Base-by-base conservation (phyloP, 37 sponge, comb jelly and placozoan genomes). In the Axinella damicornis region DNA sequence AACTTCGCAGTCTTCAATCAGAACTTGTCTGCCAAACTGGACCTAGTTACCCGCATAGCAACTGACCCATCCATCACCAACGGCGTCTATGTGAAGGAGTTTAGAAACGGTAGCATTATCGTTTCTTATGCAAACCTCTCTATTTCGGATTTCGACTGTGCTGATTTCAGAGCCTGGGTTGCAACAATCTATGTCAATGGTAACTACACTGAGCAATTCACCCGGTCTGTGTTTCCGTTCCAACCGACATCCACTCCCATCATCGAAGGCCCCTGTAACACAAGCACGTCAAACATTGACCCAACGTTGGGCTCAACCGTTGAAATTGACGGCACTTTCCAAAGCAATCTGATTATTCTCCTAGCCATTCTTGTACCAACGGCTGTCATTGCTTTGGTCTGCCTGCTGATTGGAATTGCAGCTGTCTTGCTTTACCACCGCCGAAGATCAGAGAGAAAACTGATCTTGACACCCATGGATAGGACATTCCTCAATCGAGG, bases 41-140 rank as follows among this genome's bases (percentile, higher is more conserved):
- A 73, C 18, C 57, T 92, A 6, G 82, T 80, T 0, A 39, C 54
- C 15, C 17, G 52, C 0, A 74, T 86, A 14, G 22, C 81, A 28
- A 35, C 69, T 17, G 5, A 18, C 35, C 55, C 24, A 12, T 11
- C 65, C 39, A 76, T 62, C 34, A 32, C 83, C 37, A 52, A 60
- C 20, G 58, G 38, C 2, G 71, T 86, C 37, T 76, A 66, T 30
- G 24, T 92, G 0, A 32, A 20, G 2, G 57, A 9, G 2, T 78
- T 78, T 31, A 12, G 17, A 1, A 68, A 62, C 18, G 87, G 92
- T 18, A 80, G 81, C 21, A 59, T 92, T 38, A 71, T 41, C 2
- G 57, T 92, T 15, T 53, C 83, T 2, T 92, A 87, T 60, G 62
- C 58, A 31, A 92, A 82, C 52, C 57, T 73, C 0, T 67, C 92